Base-by-base conservation (phyloP, 1,140 invertebrate species). In the Drosophila pruinosa region DNA sequence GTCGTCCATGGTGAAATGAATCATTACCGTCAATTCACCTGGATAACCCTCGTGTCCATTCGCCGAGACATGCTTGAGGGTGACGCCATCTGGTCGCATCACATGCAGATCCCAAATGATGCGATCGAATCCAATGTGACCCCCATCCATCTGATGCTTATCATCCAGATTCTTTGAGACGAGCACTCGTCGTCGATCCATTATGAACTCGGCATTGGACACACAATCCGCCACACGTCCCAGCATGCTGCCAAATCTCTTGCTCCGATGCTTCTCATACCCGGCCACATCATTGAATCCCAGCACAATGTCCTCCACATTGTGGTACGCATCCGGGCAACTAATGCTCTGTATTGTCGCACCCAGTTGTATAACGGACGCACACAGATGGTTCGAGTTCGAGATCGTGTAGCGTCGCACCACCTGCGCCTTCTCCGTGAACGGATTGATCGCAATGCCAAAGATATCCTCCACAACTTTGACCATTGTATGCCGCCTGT, bases 1-100 rank as follows among this genome's bases (percentile, higher is more conserved):
- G 5, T 94, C 92, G 3, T 93, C 95, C 5, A 99, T 91, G 69
- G 94, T 92, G 85, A 96, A 98, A 0, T 92, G 94, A 0, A 96
- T 93, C 12, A 93, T 93, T 0, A 94, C 94, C 1, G 94, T 78
- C 0, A 96, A 90, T 54, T 94, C 93, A 0, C 97, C 97, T 0
- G 97, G 97, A 91, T 95, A 98, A 1, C 95, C 96, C 92, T 98
- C 96, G 63, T 98, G 97, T 6, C 94, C 94, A 86, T 98, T 95
- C 19, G 92, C 89, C 57, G 96, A 97, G 0, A 94, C 74, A 68
- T 96, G 94, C 5, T 93, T 94, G 76, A 97, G 93, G 0, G 81
- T 86, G 1, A 92, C 78, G 0, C 92, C 91, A 38, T 94, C 91
- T 0, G 57, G 68, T 1, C 73, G 67, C 10, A 45, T 39, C 74